Evolutionary conservation across 2,113 vertebrate genomes (phyloP).

Genomic region (Ptychochromis oligacanthus): DNA sequence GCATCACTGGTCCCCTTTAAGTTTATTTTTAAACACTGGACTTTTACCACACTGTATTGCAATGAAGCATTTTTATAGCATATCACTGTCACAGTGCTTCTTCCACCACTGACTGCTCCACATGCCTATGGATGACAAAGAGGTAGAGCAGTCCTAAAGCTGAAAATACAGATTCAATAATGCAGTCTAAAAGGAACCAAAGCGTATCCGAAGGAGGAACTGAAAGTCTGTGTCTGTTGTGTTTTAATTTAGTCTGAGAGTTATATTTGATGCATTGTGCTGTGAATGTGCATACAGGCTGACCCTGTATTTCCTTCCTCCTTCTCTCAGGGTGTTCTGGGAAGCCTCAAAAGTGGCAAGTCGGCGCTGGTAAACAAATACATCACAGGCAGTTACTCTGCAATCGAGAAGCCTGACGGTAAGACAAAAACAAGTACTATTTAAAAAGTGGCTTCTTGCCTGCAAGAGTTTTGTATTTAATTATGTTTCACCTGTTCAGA

Average conservation of each 20-base stretch:
- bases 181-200: neutral
- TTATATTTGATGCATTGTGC: neutral
- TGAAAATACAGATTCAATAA: neutral
- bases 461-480: neutral
- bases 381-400: slow-evolving; percentile 90
- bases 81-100: neutral
- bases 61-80: neutral
- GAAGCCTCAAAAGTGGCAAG: slow-evolving; percentile 89
- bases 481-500: neutral
- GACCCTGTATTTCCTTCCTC: slow-evolving; percentile 29
- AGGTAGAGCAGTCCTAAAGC: neutral
- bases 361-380: slow-evolving; percentile 92
- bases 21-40: neutral
- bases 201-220: neutral
- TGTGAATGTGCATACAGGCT: neutral
- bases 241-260: neutral
- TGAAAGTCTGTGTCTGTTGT: neutral
- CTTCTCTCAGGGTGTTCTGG: slow-evolving; percentile 87
- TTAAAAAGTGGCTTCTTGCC: neutral
- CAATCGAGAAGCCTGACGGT: slow-evolving; percentile 90
- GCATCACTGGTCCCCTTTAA: too few species aligned
- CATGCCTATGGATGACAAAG: neutral
- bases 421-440: slow-evolving; percentile 28
- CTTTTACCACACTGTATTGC: neutral
- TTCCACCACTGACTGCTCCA: neutral